phyloP scores from a whole-genome alignment of 2,113 vertebrate species.

The Bothrops jararaca region DNA sequence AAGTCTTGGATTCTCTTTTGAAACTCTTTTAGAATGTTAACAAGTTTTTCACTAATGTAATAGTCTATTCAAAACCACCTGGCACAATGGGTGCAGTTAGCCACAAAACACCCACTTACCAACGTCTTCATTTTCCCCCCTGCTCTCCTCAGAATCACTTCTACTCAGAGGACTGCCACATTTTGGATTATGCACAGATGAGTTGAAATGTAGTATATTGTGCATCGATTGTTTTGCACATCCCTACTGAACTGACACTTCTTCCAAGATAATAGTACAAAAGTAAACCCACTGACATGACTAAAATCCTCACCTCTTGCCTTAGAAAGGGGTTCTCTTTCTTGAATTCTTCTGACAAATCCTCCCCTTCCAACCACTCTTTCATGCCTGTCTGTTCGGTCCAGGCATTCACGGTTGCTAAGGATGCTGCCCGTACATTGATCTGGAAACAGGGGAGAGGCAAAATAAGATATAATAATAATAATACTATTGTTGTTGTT shows the following conservation, averaged over 20 bases:
- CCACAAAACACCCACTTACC: neutral
- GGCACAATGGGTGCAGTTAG: neutral
- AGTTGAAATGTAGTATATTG: neutral
- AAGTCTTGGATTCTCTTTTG: neutral
- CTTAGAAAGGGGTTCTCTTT: slow-evolving; percentile 94
- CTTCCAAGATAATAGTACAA: neutral
- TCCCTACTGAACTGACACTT: neutral
- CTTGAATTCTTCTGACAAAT: slow-evolving; percentile 94
- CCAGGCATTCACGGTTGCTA: slow-evolving; percentile 90
- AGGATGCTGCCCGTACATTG: slow-evolving; percentile 85
- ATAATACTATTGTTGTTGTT: too few species aligned
- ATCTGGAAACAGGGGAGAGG: slow-evolving; percentile 62
- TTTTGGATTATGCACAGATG: neutral
- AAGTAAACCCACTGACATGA: neutral
- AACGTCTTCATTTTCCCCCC: neutral
- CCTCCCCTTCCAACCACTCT: slow-evolving; percentile 97
- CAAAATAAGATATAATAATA: neutral
- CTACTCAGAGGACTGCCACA: neutral
- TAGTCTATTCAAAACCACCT: neutral
- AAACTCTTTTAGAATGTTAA: neutral
- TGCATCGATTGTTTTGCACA: neutral
- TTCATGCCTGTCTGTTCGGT: slow-evolving; percentile 97
- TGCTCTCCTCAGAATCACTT: neutral
- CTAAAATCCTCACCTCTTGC: slow-evolving; percentile 82
- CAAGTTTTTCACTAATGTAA: neutral